Base-by-base conservation (phyloP, 2,113 vertebrate species). In the Lipotes vexillifer region DNA sequence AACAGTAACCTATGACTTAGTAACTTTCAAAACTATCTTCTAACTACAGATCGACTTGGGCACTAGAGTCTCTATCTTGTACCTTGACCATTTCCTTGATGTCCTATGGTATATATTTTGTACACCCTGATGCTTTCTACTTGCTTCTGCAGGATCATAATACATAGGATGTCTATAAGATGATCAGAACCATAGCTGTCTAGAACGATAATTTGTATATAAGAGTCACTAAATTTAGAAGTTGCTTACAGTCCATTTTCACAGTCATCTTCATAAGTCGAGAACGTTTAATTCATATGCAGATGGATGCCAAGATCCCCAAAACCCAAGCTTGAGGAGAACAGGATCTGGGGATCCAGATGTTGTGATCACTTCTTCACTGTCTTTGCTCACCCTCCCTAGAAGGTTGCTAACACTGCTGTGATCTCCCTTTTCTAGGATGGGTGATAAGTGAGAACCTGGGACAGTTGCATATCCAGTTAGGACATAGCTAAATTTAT, bases 1-100 rank as follows among this genome's bases (percentile, higher is more conserved):
- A 96, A 33, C 52, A 75, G 29, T 75, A 68, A 74, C 44, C 36
- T 55, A 63, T 49, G 55, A 49, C 38, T 85, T 84, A 85, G 36
- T 77, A 92, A 94, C 52, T 81, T 94, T 78, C 85, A 89, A 77
- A 93, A 71, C 61, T 69, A 29, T 72, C 36, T 93, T 81, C 46
- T 52, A 78, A 74, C 15, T n/a, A 71, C 66, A 59, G 36, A 90
- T 52, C 14, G 13, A 15, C 52, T 75, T 94, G 89, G 61, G 63
- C 31, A 63, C 20, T 63, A 63, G 72, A 90, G 59, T 2, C 55
- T 66, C 69, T 68, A 0, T 91, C 29, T 52, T 84, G 75, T 66
- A n/a, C 33, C 3, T 14, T 68, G 68, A n/a, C 14, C 46, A 66
- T 90, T 97, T 78, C 33, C 85, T 65, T 63, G 18, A 18, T 27